Evolutionary conservation across 92 coral and sea anemone genomes (phyloP), one percentile per base, ranked within the genome.

Genomic region (Palythoa grandiflora): DNA sequence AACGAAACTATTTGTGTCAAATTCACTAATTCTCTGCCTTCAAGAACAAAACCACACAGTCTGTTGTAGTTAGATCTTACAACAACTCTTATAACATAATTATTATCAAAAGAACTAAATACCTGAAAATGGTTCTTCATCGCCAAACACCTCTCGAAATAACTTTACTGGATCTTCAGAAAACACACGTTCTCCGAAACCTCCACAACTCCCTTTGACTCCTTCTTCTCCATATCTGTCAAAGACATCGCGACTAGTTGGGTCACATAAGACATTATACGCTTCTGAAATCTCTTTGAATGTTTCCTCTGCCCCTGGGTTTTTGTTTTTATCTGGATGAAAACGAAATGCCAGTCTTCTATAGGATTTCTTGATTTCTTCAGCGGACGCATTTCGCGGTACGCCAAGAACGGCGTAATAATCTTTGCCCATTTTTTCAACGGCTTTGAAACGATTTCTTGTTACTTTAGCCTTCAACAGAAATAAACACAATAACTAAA

Each of bases 281-380:
- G 99, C 99, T 86, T 97, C 99, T 35, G 99, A 93, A 38, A 97
- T 92, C 80, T 91, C 93, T 87, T 97, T 97, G 80, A 97, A 97
- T 75, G 85, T 92, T 50, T 95, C 99, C 71, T 91, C 97, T 50
- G 99, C 98, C 38, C 89, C 98, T 71, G 92, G 91, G 81, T 74
- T 94, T 85, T 95, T 97, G 91, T 97, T 97, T 81, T 97, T 97
- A 89, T 97, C 99, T 7, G 99, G 99, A 72, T 97, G 99, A 89
- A 87, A 97, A 19, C 93, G 87, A 80, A 96, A 75, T 38, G 99
- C 99, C 89, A 95, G 95, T 85, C 91, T 94, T 77, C 96, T 97
- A 91, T 95, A 97, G 0, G 97, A 98, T 88, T 94, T 97, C 81
- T 94, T 95, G 87, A 97, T 95, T 38, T 97, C 99, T 53, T 97